Evolutionary conservation across 2,888 invertebrate genomes (phyloP).

Genomic region (Calameuta filiformis): DNA sequence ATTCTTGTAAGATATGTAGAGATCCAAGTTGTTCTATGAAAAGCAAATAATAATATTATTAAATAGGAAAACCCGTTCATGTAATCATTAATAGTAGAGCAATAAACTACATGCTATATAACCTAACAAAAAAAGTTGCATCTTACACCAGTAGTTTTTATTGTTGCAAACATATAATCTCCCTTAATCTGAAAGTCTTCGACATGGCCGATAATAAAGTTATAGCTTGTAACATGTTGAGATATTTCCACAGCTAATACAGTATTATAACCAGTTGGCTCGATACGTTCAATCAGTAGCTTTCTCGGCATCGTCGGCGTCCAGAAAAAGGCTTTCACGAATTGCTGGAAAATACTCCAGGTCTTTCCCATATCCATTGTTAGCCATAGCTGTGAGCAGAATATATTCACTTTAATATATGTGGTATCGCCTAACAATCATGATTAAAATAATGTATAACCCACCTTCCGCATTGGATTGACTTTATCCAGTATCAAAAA

Average conservation of each 20-base stretch:
- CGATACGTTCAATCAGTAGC: conserved; percentile 77
- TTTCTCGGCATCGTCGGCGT: conserved; percentile 66
- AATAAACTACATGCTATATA: conserved; percentile 13
- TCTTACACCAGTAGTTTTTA: conserved; percentile 60
- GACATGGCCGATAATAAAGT: conserved; percentile 74
- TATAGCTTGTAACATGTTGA: conserved; percentile 46
- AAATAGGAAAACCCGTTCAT: not conserved
- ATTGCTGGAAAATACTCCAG: conserved; percentile 77
- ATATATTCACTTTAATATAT: conserved; percentile 1
- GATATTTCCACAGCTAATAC: conserved; percentile 65
- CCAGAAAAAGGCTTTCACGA: conserved; percentile 86
- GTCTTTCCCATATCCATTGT: conserved; percentile 80
- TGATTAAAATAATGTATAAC: conserved; percentile 30
- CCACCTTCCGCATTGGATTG: conserved; percentile 73
- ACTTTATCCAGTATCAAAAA: conserved; percentile 83
- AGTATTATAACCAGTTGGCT: conserved; percentile 71
- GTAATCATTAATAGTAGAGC: not conserved
- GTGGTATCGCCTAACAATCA: not conserved
- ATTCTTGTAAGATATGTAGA: conserved; percentile 82
- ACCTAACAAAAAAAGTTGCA: conserved; percentile 1
- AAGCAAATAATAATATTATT: conserved; percentile 1
- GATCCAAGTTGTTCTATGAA: conserved; percentile 68
- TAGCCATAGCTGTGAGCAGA: conserved; percentile 75
- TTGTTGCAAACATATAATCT: conserved; percentile 87
- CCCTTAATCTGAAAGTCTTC: conserved; percentile 86